Evolutionary conservation across 2,113 vertebrate species (phyloP), one percentile per base, ranked within the genome.

Genomic region (Tachuris rubrigastra): DNA sequence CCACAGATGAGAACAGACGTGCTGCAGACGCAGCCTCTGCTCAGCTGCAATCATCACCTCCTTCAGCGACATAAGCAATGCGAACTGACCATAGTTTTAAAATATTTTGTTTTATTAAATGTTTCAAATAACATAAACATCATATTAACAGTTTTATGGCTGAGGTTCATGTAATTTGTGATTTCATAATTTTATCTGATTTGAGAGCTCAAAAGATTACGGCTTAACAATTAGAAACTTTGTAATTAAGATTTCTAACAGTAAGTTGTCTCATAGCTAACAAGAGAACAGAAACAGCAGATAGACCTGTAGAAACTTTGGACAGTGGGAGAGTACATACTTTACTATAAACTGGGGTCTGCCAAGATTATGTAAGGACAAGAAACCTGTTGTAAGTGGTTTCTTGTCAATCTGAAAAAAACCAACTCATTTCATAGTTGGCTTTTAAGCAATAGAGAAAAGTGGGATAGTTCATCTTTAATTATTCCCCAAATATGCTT

Each of bases 31-130:
- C 31, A 44, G 33, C 60, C 13, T 56, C 35, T 19, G 17, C 76
- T 60, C 22, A 68, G 4, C 65, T 20, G 20, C 31, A 2, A 6
- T 6, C 69, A 73, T 21, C 44, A 12, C 9, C 28, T 79, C 55
- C 35, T 71, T 71, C 13, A 75, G 74, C 58, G 85, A 85, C n/a
- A 33, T 23, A 60, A 41, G 41, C 19, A 6, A 74, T 25, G n/a
- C 71, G 21, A 47, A 63, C 35, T 35, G 53, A 78, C 78, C 66
- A 6, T 37, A 78, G 68, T 60, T 93, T 96, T 95, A 97, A 97
- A 97, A 96, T 96, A 97, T 90, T 96, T 95, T 87, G 66, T 90
- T 97, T 97, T 96, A 97, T 96, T 97, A 95, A 95, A 95, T 94
- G 75, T 96, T 96, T 93, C 94, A 96, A 97, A 95, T 75, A 97